Base-by-base conservation (phyloP, 1,140 invertebrate species). In the Heliconius melpomene region DNA sequence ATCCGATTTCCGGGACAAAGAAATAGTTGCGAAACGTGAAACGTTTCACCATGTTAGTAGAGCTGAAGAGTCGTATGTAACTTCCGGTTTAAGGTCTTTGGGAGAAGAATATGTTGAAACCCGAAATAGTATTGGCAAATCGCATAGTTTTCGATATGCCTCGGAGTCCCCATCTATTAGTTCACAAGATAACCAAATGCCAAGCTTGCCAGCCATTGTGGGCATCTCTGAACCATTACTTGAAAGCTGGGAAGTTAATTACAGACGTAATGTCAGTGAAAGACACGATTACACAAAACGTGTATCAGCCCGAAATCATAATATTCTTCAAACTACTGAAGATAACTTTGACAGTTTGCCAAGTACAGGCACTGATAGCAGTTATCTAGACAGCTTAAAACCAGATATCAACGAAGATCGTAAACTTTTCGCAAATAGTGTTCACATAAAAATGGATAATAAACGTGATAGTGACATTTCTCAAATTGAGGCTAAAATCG, bases 101-200 rank as follows among this genome's bases (percentile, higher is more conserved):
- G 91, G 91, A 20, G 90, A 92, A 29, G 94, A 95, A 82, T 94
- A 88, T 32, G 82, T 90, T 3, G 94, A 94, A 83, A 88, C 89
- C 20, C 87, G 94, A 77, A 95, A 95, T 85, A 95, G 95, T 29
- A 95, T 96, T 54, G 95, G 96, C 26, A 96, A 96, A 87, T 96
- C 96, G 8, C 95, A 96, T 74, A 96, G 96, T 87, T 97, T 97
- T 85, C 95, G 96, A 80, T 94, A 95, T 76, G 95, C 95, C 50
- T 95, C 94, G 40, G 95, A 95, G 84, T 88, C 89, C 16, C 88
- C 91, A 40, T 93, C 93, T 1, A 91, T 94, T 36, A 91, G 90
- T 75, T 94, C 92, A 8, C 94, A 95, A 78, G 94, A 95, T 72
- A 94, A 89, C 80, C 93, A 94, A 80, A 91, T 95, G 93, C 94